Conservation (phyloP, 23 tunicate genomes). For the Diplosoma virens region DNA sequence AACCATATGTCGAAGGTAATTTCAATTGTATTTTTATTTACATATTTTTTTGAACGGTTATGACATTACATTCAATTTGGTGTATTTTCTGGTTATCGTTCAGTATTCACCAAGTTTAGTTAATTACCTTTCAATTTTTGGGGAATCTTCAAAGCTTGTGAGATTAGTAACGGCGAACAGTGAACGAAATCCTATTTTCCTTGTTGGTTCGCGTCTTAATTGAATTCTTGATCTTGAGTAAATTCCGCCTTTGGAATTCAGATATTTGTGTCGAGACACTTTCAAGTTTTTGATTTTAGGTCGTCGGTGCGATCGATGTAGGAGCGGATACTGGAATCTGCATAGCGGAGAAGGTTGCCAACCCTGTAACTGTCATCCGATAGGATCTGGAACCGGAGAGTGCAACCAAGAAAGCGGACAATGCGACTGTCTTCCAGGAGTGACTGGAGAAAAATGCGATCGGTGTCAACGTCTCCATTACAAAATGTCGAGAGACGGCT, state of each 20-base stretch:
- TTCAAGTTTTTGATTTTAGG: slow-evolving; percentile 23
- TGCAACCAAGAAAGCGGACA: slow-evolving; percentile 83
- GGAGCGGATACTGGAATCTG: slow-evolving; percentile 82
- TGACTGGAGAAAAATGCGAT: slow-evolving; percentile 78
- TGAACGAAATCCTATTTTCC: too few relatives aligned
- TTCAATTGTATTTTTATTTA: too few relatives aligned
- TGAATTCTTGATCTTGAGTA: too few relatives aligned
- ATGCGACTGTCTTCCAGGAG: slow-evolving; percentile 94
- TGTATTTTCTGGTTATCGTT: too few relatives aligned
- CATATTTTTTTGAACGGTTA: too few relatives aligned
- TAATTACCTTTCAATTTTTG: too few relatives aligned
- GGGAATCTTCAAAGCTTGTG: too few relatives aligned
- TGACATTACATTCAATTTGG: too few relatives aligned
- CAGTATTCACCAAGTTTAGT: too few relatives aligned
- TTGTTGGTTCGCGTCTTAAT: too few relatives aligned
- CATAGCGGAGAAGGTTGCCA: slow-evolving; percentile 80
- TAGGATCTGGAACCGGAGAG: slow-evolving; percentile 74
- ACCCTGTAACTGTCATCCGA: slow-evolving; percentile 61
- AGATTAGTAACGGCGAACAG: too few relatives aligned
- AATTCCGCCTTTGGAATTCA: too few relatives aligned
- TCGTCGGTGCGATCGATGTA: slow-evolving; percentile 66
- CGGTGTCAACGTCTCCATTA: slow-evolving; percentile 64
- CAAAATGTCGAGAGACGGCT: slow-evolving; percentile 58
- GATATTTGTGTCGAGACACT: not conserved
- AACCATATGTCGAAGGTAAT: slow-evolving; percentile 78